Conservation (phyloP, 2,797 vertebrate genomes). For the Lacerta agilis region DNA sequence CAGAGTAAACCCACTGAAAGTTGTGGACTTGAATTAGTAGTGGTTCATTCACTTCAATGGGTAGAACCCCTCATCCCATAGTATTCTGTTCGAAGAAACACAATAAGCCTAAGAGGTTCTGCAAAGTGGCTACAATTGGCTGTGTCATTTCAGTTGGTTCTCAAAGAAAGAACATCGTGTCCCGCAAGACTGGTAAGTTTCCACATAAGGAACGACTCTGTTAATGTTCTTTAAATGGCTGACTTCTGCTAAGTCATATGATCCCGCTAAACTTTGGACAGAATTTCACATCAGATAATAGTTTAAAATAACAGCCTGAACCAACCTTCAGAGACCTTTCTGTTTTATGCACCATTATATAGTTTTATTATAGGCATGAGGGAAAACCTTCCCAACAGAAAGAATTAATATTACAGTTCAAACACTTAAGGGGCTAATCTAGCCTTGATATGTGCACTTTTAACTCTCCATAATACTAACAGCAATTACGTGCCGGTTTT, state of each 20-base stretch:
- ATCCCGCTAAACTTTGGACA: constrained; percentile 1
- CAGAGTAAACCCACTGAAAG: not conserved
- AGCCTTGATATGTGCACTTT: not conserved
- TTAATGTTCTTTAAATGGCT: constrained; percentile 7
- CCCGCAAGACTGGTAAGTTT: not conserved
- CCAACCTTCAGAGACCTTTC: constrained; percentile 54
- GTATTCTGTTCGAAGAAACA: not conserved
- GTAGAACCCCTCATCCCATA: too few species aligned
- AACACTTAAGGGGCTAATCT: constrained; percentile 52
- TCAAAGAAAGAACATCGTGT: not conserved
- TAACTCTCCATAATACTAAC: constrained; percentile 26
- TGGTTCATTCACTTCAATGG: too few species aligned
- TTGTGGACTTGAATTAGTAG: not conserved
- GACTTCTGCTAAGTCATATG: not conserved
- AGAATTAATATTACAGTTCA: constrained; percentile 50
- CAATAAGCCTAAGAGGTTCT: not conserved
- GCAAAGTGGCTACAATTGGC: not conserved
- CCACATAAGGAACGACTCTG: not conserved
- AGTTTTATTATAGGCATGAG: constrained; percentile 44
- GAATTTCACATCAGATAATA: constrained; percentile 9
- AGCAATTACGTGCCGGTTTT: not conserved
- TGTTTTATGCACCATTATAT: constrained; percentile 43
- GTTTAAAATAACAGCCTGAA: constrained; percentile 22
- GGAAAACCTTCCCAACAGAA: constrained; percentile 47
- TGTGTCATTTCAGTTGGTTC: not conserved